Conservation (phyloP, 2,888 invertebrate species). For the Dryomyza anilis region DNA sequence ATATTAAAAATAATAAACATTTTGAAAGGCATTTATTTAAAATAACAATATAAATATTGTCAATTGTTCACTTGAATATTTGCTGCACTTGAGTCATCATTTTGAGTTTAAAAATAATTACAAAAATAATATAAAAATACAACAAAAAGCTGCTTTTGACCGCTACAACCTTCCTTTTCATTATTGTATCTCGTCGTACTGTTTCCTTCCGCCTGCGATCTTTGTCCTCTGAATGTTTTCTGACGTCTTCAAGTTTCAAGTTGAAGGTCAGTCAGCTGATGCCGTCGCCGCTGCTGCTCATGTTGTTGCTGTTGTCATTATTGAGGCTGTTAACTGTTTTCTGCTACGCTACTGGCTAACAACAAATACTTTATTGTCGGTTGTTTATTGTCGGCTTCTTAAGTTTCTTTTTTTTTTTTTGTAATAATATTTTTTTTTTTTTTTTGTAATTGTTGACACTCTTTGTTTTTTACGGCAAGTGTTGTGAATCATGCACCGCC, state of each 20-base stretch:
- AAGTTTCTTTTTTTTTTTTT: too few species aligned
- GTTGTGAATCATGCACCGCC: too few species aligned
- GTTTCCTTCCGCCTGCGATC: neutral
- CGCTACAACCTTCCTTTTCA: neutral
- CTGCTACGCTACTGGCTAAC: too few species aligned
- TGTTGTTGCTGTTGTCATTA: neutral
- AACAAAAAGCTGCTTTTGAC: too few species aligned
- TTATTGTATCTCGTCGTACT: neutral
- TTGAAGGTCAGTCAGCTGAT: constrained; percentile 18
- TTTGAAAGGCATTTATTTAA: neutral
- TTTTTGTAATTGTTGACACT: too few species aligned
- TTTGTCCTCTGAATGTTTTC: neutral
- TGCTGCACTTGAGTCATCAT: neutral
- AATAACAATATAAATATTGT: too few species aligned
- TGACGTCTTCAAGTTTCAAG: constrained; percentile 12
- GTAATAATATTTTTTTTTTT: too few species aligned
- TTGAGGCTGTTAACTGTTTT: neutral
- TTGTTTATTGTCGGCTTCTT: too few species aligned
- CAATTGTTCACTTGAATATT: neutral
- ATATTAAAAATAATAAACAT: neutral
- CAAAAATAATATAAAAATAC: neutral
- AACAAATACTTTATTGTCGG: too few species aligned
- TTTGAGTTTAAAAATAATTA: too few species aligned
- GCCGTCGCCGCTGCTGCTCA: neutral
- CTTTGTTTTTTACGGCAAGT: too few species aligned